Percentiles rank a stretch among this genome's conserved stretches.
These are phyloP conservation scores for Poeciliopsis retropinna DNA, from an alignment of 2,113 vertebrate species.

Conservation along the genomic window DNA sequence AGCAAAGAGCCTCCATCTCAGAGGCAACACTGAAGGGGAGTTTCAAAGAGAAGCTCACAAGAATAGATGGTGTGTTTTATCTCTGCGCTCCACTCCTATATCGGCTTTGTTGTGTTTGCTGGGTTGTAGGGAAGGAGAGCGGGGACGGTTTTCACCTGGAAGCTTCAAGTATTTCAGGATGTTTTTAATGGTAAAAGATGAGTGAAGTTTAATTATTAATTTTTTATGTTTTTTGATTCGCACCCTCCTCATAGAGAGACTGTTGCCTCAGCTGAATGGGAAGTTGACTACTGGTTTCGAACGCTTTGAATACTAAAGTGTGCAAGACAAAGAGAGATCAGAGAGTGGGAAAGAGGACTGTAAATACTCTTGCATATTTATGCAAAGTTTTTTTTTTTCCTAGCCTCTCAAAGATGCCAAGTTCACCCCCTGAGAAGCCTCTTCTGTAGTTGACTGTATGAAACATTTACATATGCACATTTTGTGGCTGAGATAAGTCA, in stretches of 20 bases:
- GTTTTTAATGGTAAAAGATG: constrained; percentile 58
- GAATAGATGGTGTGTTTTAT: constrained; percentile 71
- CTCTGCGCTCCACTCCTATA: constrained; percentile 61
- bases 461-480: not conserved
- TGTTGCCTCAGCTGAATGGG: constrained; percentile 49
- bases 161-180: constrained; percentile 58
- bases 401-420: not conserved
- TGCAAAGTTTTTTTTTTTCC: constrained; percentile 1
- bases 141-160: constrained; percentile 54
- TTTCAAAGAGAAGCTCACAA: constrained; percentile 71
- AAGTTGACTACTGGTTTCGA: constrained; percentile 46
- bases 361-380: constrained; percentile 14
- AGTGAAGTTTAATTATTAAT: constrained; percentile 63
- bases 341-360: not conserved
- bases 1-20: constrained; percentile 62
- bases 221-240: constrained; percentile 27
- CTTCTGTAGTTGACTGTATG: not conserved
- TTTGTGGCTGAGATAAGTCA: not conserved
- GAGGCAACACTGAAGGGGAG: constrained; percentile 48
- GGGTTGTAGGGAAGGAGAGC: constrained; percentile 24
- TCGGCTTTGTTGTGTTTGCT: constrained; percentile 62
- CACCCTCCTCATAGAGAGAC: constrained; percentile 45
- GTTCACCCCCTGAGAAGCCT: not conserved
- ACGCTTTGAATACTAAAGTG: constrained; percentile 49
- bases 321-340: constrained; percentile 22